Percentiles rank a stretch among this genome's conserved stretches.
Evolutionary conservation across 1,140 invertebrate genomes (phyloP).

Genomic region (Drosophila pectinifera): DNA sequence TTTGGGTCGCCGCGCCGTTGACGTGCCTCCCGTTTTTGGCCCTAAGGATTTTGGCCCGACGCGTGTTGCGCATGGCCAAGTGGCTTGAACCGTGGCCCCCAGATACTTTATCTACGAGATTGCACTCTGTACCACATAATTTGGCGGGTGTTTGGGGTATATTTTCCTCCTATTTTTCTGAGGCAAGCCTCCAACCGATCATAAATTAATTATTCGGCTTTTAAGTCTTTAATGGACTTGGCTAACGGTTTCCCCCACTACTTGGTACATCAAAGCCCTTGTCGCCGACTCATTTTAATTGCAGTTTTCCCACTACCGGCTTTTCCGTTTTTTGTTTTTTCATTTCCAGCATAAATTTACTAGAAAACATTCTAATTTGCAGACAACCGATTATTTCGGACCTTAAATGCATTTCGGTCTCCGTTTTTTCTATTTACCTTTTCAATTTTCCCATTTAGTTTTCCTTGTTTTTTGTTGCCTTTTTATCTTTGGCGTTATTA

Average conservation of each 20-base stretch:
- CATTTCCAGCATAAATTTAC: constrained; percentile 58
- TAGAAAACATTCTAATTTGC: constrained; percentile 75
- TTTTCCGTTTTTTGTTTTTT: constrained; percentile 13
- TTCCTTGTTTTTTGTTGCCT: constrained; percentile 10
- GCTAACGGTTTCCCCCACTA: constrained; percentile 7
- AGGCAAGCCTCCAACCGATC: constrained; percentile 12
- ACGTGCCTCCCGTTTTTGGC: constrained; percentile 44
- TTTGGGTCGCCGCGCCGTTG: constrained; percentile 58
- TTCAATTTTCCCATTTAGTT: constrained; percentile 27
- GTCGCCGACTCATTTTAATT: constrained; percentile 37
- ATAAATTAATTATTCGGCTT: constrained; percentile 44
- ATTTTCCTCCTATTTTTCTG: neutral
- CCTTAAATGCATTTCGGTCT: constrained; percentile 29
- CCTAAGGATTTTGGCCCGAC: constrained; percentile 28
- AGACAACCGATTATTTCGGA: constrained; percentile 29
- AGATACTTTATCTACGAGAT: constrained; percentile 41
- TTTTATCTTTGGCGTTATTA: constrained; percentile 64
- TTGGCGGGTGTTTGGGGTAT: constrained; percentile 53
- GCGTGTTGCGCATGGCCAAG: constrained; percentile 73
- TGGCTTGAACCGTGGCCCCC: constrained; percentile 58
- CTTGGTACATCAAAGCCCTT: constrained; percentile 51
- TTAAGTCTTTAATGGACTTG: constrained; percentile 25
- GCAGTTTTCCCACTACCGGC: constrained; percentile 20
- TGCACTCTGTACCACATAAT: constrained; percentile 65
- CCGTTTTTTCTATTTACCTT: constrained; percentile 6